Evolutionary conservation across 2,113 vertebrate species (phyloP).

Genomic region (Ivindomyrus marchei): DNA sequence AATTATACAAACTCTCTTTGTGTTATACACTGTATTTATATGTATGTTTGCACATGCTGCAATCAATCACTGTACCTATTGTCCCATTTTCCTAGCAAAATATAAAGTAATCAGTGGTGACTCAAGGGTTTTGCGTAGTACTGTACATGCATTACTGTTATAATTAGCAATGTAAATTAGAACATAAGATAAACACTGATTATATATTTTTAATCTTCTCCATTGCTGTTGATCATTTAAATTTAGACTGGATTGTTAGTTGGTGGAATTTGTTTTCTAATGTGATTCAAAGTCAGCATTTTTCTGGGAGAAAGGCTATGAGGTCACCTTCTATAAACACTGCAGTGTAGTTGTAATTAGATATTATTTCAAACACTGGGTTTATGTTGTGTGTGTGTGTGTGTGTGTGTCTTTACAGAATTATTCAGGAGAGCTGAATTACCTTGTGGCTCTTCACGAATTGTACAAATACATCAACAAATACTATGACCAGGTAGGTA

Average conservation of each 20-base stretch:
- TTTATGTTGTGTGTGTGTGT: background rate
- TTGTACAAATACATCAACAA: slow-evolving; percentile 99
- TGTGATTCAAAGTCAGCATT: background rate
- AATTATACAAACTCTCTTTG: background rate
- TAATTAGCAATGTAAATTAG: background rate
- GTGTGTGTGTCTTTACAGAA: slow-evolving; percentile 59
- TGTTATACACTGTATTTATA: background rate
- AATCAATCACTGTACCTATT: background rate
- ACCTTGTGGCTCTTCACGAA: slow-evolving; percentile 85
- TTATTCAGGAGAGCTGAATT: slow-evolving; percentile 88
- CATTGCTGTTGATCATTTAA: background rate
- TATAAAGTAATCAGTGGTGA: background rate
- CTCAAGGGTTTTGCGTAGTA: background rate
- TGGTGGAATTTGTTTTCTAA: background rate
- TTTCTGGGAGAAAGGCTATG: background rate
- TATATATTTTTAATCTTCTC: background rate
- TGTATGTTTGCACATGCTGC: background rate
- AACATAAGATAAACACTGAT: background rate
- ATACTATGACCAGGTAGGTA: slow-evolving; percentile 91
- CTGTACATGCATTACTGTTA: background rate
- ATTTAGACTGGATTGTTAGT: background rate
- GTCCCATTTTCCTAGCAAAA: background rate
- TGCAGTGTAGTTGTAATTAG: background rate
- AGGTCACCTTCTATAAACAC: background rate
- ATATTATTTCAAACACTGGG: background rate